Evolutionary conservation across 2,888 invertebrate species (phyloP), one percentile per base, ranked within the genome.

Genomic region (Pyrochroa serraticornis): DNA sequence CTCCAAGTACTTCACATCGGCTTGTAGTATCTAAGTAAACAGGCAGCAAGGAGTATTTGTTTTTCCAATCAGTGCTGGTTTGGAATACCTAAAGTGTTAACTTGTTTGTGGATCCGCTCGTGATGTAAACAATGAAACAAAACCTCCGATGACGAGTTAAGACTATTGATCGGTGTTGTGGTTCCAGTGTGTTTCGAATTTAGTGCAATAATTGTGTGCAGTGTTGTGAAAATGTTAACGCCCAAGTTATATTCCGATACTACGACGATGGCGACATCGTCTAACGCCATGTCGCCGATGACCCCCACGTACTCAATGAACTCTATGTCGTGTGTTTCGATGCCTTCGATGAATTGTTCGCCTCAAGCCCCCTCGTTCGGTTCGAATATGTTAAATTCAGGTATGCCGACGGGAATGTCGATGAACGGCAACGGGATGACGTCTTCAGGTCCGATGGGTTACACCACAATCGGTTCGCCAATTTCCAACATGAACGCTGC

Each of bases 301-400:
- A 88, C 91, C 73, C 88, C 91, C 60, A 87, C 90, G 42, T 92
- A 92, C 80, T 84, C 85, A 62, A 91, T 92, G 81, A 92, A 91
- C 80, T 85, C 90, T 45, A 90, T 91, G 89, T 87, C 89, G 68
- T 87, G 87, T 80, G 87, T 91, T 78, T 80, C 87, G 39, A 88
- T 79, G 66, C 72, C 77, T 6, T 87, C 85, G 80, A 82, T 85
- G 65, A 83, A 84, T 32, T 85, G 85, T 62, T 84, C 89, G 66
- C 90, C 86, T 37, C 86, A 86, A 71, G 79, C 82, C 7, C 78
- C 79, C 1, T 47, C 71, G 45, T 86, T 85, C 71, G 82, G 84
- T 14, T 78, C 82, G 10, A 50, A 66, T 45, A 72, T 73, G 71
- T 53, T 83, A 10, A 81, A 81, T 36, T 80, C 82, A 42, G 81